Evolutionary conservation across 2,113 vertebrate genomes (phyloP).

Genomic region (Anser brachyrhynchus): DNA sequence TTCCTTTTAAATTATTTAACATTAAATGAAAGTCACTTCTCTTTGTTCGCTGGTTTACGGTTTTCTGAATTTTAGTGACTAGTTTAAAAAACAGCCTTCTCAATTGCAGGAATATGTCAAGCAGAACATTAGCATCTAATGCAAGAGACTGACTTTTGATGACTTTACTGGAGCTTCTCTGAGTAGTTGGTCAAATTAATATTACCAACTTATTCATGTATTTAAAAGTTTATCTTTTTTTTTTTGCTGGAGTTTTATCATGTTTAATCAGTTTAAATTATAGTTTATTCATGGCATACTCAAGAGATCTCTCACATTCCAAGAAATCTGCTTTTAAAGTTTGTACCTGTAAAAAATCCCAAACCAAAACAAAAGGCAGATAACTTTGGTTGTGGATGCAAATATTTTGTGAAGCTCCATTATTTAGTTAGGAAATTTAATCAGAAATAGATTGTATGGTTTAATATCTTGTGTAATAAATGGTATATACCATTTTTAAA

Average conservation of each 20-base stretch:
- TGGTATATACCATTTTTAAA: neutral
- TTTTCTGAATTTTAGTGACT: neutral
- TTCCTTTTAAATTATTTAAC: neutral
- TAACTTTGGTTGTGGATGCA: neutral
- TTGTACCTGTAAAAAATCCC: neutral
- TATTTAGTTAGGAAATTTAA: neutral
- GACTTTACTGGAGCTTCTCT: neutral
- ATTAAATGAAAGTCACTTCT: neutral
- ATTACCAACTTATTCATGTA: rapidly evolving
- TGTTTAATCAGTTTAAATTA: neutral
- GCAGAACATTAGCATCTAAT: neutral
- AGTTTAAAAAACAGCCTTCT: neutral
- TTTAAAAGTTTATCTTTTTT: neutral
- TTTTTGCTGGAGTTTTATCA: neutral
- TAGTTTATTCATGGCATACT: neutral
- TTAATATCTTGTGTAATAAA: neutral
- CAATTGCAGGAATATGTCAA: neutral
- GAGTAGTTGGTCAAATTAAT: neutral
- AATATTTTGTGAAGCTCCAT: neutral
- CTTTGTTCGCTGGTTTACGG: neutral
- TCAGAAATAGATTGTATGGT: neutral
- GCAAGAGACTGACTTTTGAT: neutral
- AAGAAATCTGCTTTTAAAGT: neutral
- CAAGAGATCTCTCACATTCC: neutral
- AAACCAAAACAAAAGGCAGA: neutral